Base-by-base conservation (phyloP, 2,797 vertebrate genomes). In the Sebastes aleutianus region DNA sequence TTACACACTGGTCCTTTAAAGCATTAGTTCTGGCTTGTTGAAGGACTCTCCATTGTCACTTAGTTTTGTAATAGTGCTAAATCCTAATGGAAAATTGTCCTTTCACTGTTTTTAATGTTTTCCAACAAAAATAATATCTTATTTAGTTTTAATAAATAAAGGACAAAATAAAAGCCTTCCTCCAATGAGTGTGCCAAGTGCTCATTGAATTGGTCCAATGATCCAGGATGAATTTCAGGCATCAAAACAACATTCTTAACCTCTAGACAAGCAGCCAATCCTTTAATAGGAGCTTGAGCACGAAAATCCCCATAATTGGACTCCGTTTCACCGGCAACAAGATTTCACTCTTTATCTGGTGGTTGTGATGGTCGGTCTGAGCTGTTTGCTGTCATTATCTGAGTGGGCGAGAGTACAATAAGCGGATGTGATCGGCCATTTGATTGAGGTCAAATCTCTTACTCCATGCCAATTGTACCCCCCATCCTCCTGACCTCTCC, bases 401-500 rank as follows among this genome's bases (percentile, higher is more conserved):
- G 86, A 90, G 86, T 62, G 85, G 84, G 85, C 43, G 78, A 57
- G 27, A 64, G 83, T 79, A 91, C 90, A 91, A 90, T 47, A 47
- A 91, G 81, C 34, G 54, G 76, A 85, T 79, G 82, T 84, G 86
- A 88, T 89, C 75, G 59, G 62, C 79, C 47, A 20, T 87, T 91
- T 91, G 89, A 93, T 92, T 89, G 91, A 94, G 95, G 93, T 95
- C 91, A 94, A 85, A 93, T 76, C 85, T 85, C 86, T 92, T 84
- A 78, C 24, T 80, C 77, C 2, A 9, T 66, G 81, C 82, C 66
- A 82, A 79, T 53, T 34, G 80, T 56, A 70, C 74, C 86, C 74
- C 85, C 31, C 64, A 32, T 32, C 83, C 29, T 85, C 68, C 69
- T 82, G 84, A 90, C 87, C 89, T 86, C 83, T 84, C 75, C 79